phyloP scores from a whole-genome alignment of 35 echinoderm and acorn worm genomes.

The Apostichopus japonicus region DNA sequence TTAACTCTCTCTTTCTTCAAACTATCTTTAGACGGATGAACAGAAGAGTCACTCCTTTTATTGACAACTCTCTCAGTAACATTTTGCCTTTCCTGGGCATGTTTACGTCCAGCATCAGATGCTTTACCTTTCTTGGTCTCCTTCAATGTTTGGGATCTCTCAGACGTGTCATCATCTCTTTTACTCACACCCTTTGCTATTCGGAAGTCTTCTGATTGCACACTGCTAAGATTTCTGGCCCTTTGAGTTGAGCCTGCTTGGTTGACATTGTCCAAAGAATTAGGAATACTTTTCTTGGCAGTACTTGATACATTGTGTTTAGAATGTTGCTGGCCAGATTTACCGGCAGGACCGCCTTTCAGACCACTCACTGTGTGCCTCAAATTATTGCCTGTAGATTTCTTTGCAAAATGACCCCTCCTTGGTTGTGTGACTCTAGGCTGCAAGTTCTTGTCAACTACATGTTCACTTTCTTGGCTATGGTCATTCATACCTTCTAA shows the following conservation, averaged over 20 bases:
- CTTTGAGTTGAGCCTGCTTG: not conserved
- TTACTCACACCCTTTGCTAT: not conserved
- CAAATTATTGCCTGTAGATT: conserved; percentile 39
- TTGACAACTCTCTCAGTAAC: not conserved
- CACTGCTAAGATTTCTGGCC: not conserved
- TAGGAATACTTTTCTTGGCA: not conserved
- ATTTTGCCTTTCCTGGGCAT: not conserved
- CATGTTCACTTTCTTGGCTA: conserved; percentile 31
- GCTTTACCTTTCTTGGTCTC: not conserved
- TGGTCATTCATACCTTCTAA: conserved; percentile 55
- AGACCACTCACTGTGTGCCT: not conserved
- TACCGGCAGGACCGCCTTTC: not conserved
- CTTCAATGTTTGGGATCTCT: not conserved
- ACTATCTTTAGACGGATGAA: not conserved
- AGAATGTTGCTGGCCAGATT: not conserved
- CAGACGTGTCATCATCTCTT: not conserved
- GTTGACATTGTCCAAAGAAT: not conserved
- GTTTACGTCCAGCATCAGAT: not conserved
- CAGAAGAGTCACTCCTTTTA: not conserved
- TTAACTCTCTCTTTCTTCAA: not conserved
- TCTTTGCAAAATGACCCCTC: conserved; percentile 33
- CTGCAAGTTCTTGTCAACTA: not conserved
- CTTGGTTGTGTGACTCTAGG: not conserved
- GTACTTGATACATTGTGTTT: not conserved
- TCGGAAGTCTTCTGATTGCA: not conserved